Evolutionary conservation across 1,140 invertebrate species (phyloP), one percentile per base, ranked within the genome.

Genomic region (Euborellia annulipes): DNA sequence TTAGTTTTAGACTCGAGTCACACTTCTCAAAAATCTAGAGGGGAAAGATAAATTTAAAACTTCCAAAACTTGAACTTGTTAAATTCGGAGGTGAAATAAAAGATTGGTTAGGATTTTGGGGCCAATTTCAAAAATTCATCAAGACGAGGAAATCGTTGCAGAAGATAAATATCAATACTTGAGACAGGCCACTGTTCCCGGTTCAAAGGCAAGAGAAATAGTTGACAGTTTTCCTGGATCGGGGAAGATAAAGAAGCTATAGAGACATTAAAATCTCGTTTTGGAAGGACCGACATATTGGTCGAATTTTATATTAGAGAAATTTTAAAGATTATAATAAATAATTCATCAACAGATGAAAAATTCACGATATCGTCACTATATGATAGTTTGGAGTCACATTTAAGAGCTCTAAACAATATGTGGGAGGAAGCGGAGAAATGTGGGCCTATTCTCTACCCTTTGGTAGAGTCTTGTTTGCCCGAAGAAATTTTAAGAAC

Each of bases 21-120:
- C n/a, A n/a, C n/a, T n/a, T n/a, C n/a, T n/a, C n/a, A n/a, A n/a
- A n/a, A n/a, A n/a, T n/a, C n/a, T n/a, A n/a, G n/a, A n/a, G n/a
- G n/a, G n/a, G n/a, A n/a, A 43, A 9, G 41, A 43, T 8, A 36
- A 30, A 30, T 8, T 2, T 49, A 27, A 58, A 54, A 42, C 37
- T 59, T 37, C 53, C 61, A 14, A 58, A 54, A 42, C 49, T 62
- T 11, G 54, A 62, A 41, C 36, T 61, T 2, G 41, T 36, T 23
- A 59, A 58, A 20, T 64, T 62, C 44, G 43, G 47, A 11, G 60
- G 61, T 7, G 43, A 61, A 9, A 32, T 61, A 0, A 54, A 50
- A 45, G 55, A 62, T 1, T 63, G 62, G 61, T 37, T 65, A 7
- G 34, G 43, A 3, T 65, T 62, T 48, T 64, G 60, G 59, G 49